Evolutionary conservation across 2,888 invertebrate genomes (phyloP).

Genomic region (Mechanitis mazaeus): DNA sequence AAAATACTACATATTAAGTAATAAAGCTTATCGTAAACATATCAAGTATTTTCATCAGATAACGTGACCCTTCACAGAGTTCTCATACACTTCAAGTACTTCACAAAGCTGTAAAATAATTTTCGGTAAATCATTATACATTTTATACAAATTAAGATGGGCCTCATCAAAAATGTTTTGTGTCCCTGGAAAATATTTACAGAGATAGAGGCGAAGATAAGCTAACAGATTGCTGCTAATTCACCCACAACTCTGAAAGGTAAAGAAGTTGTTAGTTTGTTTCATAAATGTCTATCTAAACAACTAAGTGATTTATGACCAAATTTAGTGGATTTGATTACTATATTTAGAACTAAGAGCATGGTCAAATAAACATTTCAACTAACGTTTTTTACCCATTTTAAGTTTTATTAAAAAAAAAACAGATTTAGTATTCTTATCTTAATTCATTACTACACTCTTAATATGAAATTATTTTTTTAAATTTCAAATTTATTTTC

Average conservation of each 20-base stretch:
- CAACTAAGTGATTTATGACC: conserved; percentile 24
- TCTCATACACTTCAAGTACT: conserved; percentile 44
- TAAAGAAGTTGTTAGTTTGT: conserved; percentile 34
- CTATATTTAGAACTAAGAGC: no score
- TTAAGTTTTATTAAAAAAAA: no score
- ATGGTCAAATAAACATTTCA: no score
- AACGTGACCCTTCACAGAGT: conserved; percentile 39
- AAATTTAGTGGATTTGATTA: no score
- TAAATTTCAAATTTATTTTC: no score
- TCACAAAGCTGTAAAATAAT: conserved; percentile 47
- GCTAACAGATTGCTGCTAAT: conserved; percentile 48
- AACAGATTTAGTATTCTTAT: no score
- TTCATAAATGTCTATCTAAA: conserved; percentile 59
- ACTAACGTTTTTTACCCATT: no score
- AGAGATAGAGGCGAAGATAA: conserved; percentile 49
- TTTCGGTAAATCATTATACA: conserved; percentile 52
- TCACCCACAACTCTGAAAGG: conserved; percentile 57
- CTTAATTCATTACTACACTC: no score
- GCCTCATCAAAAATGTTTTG: conserved; percentile 42
- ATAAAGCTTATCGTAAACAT: conserved; percentile 19
- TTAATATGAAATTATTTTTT: no score
- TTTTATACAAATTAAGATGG: conserved; percentile 29
- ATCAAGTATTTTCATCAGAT: conserved; percentile 30
- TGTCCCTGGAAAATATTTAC: conserved; percentile 52
- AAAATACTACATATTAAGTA: conserved; percentile 11